phyloP scores from a whole-genome alignment of 2,797 vertebrate genomes.

The Gila robusta region DNA sequence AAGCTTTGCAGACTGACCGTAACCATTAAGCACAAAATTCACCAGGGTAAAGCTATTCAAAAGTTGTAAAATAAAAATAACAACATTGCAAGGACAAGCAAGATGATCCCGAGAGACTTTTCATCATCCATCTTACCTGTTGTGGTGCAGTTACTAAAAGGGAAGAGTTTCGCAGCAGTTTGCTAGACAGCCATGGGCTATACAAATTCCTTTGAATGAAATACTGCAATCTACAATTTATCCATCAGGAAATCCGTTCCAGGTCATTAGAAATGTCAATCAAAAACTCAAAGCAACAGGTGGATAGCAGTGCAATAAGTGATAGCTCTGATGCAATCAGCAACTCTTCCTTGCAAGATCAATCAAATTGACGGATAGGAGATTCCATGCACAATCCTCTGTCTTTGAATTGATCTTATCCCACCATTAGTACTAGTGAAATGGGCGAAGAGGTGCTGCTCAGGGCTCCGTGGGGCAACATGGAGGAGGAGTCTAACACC shows the following conservation, averaged over 20 bases:
- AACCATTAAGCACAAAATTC: not conserved
- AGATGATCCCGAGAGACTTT: not conserved
- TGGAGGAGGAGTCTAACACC: conserved; percentile 76
- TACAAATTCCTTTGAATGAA: conserved; percentile 49
- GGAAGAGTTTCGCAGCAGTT: conserved; percentile 58
- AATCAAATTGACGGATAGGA: conserved; percentile 24
- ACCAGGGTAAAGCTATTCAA: not conserved
- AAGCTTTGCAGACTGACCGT: not conserved
- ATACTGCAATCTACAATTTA: conserved; percentile 67
- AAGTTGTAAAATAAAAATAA: not conserved
- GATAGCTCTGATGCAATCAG: conserved; percentile 32
- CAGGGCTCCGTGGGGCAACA: conserved; percentile 63
- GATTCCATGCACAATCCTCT: conserved; percentile 60
- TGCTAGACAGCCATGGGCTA: conserved; percentile 65
- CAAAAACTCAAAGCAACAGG: conserved; percentile 30
- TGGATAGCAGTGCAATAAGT: conserved; percentile 34
- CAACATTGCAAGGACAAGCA: not conserved
- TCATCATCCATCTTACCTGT: conserved; percentile 67
- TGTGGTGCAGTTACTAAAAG: conserved; percentile 61
- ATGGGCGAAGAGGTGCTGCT: conserved; percentile 67
- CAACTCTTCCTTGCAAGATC: conserved; percentile 43
- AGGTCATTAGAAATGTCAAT: conserved; percentile 52
- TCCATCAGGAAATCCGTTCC: conserved; percentile 68
- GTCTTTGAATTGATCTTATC: conserved; percentile 57
- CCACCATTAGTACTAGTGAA: conserved; percentile 69